These are phyloP conservation scores for Drosophila parabipectinata DNA, from an alignment of 1,140 invertebrate species.

Conservation along the genomic window DNA sequence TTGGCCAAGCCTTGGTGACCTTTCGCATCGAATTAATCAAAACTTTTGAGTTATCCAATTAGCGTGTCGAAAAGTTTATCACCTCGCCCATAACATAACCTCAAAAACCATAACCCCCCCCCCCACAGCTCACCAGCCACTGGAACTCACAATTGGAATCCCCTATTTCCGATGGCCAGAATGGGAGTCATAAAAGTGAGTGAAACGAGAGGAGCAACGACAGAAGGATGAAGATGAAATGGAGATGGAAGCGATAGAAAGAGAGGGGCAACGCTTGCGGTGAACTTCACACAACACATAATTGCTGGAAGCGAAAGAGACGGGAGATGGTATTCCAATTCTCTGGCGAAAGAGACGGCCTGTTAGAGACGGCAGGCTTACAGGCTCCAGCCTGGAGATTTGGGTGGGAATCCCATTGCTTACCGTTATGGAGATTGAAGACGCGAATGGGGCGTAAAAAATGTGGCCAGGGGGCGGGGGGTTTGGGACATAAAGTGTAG, in stretches of 20 bases:
- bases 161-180: constrained; percentile 18
- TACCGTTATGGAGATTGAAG: constrained; percentile 56
- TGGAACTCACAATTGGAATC: constrained; percentile 11
- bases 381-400: background rate
- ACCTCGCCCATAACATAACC: constrained; percentile 44
- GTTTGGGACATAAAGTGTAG: constrained; percentile 54
- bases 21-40: constrained; percentile 47
- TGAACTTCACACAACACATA: constrained; percentile 42
- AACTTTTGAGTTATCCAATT: constrained; percentile 53
- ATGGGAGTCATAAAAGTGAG: constrained; percentile 44
- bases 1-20: constrained; percentile 15
- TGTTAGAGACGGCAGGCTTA: no score
- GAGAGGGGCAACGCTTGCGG: constrained; percentile 21
- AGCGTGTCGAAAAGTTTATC: constrained; percentile 49
- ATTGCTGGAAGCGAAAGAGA: constrained; percentile 23
- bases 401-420: constrained; percentile 28
- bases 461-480: background rate
- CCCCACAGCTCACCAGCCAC: background rate
- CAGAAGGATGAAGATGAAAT: background rate
- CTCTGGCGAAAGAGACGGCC: background rate
- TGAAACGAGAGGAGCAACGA: constrained; percentile 4
- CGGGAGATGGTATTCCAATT: background rate
- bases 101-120: constrained; percentile 9
- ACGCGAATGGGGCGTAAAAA: constrained; percentile 34
- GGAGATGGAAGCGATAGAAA: background rate